Base-by-base conservation (phyloP, 2,113 vertebrate species). In the Osmerus mordax region DNA sequence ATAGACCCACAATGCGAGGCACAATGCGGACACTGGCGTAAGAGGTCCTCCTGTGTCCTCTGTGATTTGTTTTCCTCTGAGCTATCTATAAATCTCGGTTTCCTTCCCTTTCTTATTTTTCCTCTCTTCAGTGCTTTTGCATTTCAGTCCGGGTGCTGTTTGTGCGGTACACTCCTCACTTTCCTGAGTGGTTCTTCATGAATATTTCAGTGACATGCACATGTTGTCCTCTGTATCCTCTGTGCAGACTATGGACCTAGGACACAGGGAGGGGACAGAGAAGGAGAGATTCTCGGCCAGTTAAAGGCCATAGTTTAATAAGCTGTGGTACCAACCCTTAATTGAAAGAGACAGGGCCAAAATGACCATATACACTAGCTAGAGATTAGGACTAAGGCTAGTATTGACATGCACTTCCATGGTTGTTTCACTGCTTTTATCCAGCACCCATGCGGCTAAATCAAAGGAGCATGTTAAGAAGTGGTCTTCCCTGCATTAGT, bases 171-270 rank as follows among this genome's bases (percentile, higher is more conserved):
- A 78, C 77, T 86, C 83, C 75, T 84, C 77, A 71, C 79, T 79
- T 81, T 70, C 87, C 81, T 81, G 82, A 87, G 81, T 84, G 85
- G 76, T 81, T 78, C 36, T 29, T 11, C 80, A 88, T 89, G 72
- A 89, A 90, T 89, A 88, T 88, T 90, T 89, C 72, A 88, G 83
- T 28, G 64, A 74, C 62, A 16, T 69, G 76, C 78, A 58, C 81
- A 79, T 80, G 65, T 28, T 76, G 70, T 62, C 70, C 28, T 77
- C 74, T 65, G 67, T 79, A 77, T 77, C 78, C 83, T 79, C 81
- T 54, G 76, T 78, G 73, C 79, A 72, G 85, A 32, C 76, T 71
- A 70, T 67, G 66, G 76, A 77, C 66, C 68, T 75, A 23, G 36
- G 16, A 64, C 73, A 75, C 3, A 14, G 1, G 18, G 59, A 3